Evolutionary conservation across 1,140 invertebrate genomes (phyloP).

Genomic region (Notospermus geniculatus): DNA sequence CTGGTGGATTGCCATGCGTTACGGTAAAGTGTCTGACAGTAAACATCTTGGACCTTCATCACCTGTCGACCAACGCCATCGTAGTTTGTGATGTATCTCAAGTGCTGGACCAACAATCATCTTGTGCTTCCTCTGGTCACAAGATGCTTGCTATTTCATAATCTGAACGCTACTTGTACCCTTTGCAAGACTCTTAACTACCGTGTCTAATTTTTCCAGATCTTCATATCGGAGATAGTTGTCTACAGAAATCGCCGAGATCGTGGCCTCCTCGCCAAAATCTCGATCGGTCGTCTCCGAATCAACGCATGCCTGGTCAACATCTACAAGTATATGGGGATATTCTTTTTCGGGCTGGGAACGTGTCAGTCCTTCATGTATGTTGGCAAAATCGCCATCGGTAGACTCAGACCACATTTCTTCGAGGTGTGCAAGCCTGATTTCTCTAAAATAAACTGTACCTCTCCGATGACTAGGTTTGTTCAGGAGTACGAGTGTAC

Average conservation of each 20-base stretch:
- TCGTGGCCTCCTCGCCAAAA: background rate
- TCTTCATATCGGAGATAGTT: background rate
- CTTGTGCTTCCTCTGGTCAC: background rate
- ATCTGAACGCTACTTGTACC: background rate
- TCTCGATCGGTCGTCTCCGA: background rate
- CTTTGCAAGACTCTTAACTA: background rate
- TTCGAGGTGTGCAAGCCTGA: constrained; percentile 60
- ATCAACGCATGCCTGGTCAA: background rate
- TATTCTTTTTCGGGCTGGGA: constrained; percentile 81
- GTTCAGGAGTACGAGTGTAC: constrained; percentile 11
- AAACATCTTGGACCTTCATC: no score
- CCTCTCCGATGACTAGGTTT: constrained; percentile 9
- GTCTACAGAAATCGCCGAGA: background rate
- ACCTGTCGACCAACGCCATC: no score
- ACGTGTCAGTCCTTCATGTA: constrained; percentile 78
- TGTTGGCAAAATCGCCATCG: constrained; percentile 87
- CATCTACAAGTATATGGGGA: constrained; percentile 50
- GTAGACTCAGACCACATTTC: constrained; percentile 87
- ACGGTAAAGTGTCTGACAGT: no score
- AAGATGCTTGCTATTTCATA: background rate
- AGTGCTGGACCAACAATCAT: background rate
- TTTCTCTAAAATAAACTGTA: constrained; percentile 19
- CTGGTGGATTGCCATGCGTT: background rate
- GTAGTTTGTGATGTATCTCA: background rate
- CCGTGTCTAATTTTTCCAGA: background rate